These are phyloP conservation scores for Campylorhamphus procurvoides DNA, from an alignment of 2,113 vertebrate genomes.

Conservation along the genomic window DNA sequence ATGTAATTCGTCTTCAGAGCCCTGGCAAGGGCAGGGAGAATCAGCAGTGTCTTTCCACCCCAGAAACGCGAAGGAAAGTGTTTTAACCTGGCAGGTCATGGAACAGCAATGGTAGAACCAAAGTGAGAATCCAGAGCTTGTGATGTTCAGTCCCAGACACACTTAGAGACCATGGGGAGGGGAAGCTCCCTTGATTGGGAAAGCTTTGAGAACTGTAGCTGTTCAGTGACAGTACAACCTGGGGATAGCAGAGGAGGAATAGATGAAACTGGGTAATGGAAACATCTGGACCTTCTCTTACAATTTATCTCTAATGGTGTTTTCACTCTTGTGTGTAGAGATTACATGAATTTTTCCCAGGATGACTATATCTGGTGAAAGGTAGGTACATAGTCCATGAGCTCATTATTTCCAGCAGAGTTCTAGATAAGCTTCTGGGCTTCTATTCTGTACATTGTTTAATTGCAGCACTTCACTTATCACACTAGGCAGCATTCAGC, in stretches of 20 bases:
- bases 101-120: not conserved
- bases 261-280: not conserved
- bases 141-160: not conserved
- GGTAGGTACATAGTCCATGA: not conserved
- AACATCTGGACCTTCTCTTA: not conserved
- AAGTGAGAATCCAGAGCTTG: not conserved
- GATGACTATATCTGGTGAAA: not conserved
- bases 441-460: not conserved
- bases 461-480: not conserved
- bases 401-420: not conserved
- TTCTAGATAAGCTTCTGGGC: not conserved
- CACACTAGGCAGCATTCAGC: not conserved
- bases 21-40: not conserved
- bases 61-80: not conserved
- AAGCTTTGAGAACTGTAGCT: not conserved
- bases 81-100: not conserved
- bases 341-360: not conserved
- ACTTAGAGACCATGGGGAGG: not conserved
- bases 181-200: not conserved
- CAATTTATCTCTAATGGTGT: not conserved
- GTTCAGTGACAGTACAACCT: not conserved
- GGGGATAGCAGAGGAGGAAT: not conserved
- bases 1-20: not conserved
- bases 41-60: not conserved
- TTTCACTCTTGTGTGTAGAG: not conserved